Conservation (phyloP, 2,113 vertebrate genomes). For the Tringa solitaria region DNA sequence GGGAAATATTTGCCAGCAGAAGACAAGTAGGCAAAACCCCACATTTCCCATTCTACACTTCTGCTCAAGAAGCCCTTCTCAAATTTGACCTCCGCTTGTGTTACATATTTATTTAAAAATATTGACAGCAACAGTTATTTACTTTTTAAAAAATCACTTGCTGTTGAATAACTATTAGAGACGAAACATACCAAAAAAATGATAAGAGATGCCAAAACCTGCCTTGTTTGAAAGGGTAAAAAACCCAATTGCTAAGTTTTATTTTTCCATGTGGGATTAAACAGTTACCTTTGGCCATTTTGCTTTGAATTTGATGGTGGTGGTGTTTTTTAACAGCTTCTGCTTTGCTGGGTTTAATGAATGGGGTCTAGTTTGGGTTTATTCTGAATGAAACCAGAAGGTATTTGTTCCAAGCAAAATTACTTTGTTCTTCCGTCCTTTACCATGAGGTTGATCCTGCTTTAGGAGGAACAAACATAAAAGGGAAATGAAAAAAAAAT, state of each 20-base stretch:
- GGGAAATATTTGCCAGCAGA: background rate
- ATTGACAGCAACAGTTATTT: background rate
- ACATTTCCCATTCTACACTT: background rate
- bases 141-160: background rate
- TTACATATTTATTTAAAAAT: background rate
- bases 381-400: constrained; percentile 23
- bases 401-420: background rate
- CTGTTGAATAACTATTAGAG: background rate
- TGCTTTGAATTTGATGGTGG: background rate
- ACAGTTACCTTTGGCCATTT: background rate
- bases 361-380: background rate
- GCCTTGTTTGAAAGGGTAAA: background rate
- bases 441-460: background rate
- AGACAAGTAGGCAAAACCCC: background rate
- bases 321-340: background rate
- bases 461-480: constrained; percentile 27
- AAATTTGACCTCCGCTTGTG: background rate
- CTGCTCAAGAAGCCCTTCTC: background rate
- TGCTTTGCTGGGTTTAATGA: background rate
- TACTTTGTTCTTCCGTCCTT: background rate
- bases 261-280: background rate
- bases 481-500: constrained; percentile 43
- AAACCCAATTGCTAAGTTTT: background rate
- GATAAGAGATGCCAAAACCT: background rate
- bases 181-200: background rate